Evolutionary conservation across 2,797 vertebrate genomes (phyloP).

Genomic region (Arnoldichthys spilopterus): DNA sequence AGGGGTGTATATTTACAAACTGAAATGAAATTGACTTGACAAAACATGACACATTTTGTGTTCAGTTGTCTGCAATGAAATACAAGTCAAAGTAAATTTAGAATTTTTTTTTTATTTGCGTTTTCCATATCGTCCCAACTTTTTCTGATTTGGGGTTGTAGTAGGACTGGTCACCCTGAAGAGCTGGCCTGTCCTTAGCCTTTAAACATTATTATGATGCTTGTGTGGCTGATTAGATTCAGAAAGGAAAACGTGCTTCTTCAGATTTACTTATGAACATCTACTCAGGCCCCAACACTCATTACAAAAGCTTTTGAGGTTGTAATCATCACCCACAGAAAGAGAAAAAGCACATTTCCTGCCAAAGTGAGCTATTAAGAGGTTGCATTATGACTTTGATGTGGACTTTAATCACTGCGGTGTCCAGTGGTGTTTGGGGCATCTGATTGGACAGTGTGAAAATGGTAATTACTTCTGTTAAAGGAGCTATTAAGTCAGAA

Average conservation of each 20-base stretch:
- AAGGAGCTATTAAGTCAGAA: slow-evolving; percentile 21
- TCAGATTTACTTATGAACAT: neutral
- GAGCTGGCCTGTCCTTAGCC: neutral
- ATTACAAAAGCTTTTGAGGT: slow-evolving; percentile 21
- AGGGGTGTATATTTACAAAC: no score
- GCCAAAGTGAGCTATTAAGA: slow-evolving; percentile 25
- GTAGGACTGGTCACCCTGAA: no score
- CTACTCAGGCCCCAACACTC: neutral
- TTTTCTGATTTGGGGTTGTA: no score
- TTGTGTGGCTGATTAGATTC: neutral
- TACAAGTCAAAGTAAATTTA: no score
- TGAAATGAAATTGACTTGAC: no score
- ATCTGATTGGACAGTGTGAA: slow-evolving; percentile 30
- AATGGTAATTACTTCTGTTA: slow-evolving; percentile 10
- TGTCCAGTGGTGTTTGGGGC: slow-evolving; percentile 21
- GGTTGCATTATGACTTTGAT: slow-evolving; percentile 15
- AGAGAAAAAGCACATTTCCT: slow-evolving; percentile 40
- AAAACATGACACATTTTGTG: no score
- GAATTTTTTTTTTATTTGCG: no score
- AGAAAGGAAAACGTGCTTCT: neutral
- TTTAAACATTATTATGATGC: no score
- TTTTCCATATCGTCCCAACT: no score
- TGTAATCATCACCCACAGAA: slow-evolving; percentile 36
- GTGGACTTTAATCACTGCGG: slow-evolving; percentile 25
- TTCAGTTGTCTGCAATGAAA: no score